A percentile compares a stretch with the other conserved stretches of the same genome.
Evolutionary conservation across 2,888 invertebrate genomes (phyloP).

Genomic region (Penaeus monodon): DNA sequence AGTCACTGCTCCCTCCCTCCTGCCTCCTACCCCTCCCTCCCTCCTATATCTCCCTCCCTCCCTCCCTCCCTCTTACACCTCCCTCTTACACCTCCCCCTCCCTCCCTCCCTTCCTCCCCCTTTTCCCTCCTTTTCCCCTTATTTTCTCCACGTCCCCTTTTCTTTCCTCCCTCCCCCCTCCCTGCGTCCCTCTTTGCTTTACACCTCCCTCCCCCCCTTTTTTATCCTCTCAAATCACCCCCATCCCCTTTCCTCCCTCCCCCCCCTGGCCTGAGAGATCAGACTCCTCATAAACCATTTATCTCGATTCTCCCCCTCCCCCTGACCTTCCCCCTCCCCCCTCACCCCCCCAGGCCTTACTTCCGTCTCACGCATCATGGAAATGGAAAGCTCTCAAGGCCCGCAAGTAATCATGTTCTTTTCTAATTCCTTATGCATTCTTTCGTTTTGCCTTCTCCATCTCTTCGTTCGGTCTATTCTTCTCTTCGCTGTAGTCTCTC

Average conservation of each 20-base stretch:
- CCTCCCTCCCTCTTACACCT: too few species aligned
- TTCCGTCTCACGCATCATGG: too few species aligned
- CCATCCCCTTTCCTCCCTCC: not conserved
- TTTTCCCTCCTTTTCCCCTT: not conserved
- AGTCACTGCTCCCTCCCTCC: too few species aligned
- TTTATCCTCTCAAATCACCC: slow-evolving; percentile 11
- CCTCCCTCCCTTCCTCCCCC: not conserved
- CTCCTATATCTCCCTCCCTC: too few species aligned
- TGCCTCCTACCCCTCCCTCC: too few species aligned
- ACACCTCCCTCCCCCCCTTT: not conserved
- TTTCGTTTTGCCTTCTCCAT: not conserved
- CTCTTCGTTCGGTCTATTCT: not conserved
- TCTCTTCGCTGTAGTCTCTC: slow-evolving; percentile 2
- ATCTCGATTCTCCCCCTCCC: not conserved
- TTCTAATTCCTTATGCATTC: not conserved
- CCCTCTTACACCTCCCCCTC: too few species aligned
- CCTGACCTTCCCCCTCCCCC: slow-evolving; percentile 2
- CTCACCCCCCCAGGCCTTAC: not conserved
- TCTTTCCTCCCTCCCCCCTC: not conserved
- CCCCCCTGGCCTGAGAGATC: too few species aligned
- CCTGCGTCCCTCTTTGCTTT: not conserved
- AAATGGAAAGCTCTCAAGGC: not conserved
- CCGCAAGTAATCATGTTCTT: not conserved
- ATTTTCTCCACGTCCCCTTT: not conserved
- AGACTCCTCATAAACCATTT: not conserved